Conservation (phyloP, 1,140 invertebrate genomes). For the Ladona fulva region DNA sequence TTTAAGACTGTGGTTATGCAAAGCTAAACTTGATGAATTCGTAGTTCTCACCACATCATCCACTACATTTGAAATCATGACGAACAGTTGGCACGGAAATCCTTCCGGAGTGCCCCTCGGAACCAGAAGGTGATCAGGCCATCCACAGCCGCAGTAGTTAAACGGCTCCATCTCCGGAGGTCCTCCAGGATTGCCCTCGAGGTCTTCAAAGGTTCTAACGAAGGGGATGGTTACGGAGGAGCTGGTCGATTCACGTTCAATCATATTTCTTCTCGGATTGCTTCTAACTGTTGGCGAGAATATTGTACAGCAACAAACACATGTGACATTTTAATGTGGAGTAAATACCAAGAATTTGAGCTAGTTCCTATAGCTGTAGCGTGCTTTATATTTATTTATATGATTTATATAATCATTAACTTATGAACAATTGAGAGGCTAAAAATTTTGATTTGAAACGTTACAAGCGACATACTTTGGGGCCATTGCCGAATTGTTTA, state of each 20-base stretch:
- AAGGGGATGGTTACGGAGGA: slow-evolving; percentile 57
- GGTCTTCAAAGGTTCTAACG: slow-evolving; percentile 50
- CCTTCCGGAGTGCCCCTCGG: slow-evolving; percentile 62
- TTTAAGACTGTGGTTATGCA: no score
- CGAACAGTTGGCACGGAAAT: slow-evolving; percentile 59
- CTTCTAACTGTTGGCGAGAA: slow-evolving; percentile 3
- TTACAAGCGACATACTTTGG: no score
- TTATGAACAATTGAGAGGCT: no score
- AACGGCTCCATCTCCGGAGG: slow-evolving; percentile 45
- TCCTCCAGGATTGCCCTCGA: slow-evolving; percentile 35
- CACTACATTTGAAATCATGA: slow-evolving; percentile 68
- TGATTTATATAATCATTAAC: no score
- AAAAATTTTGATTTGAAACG: no score
- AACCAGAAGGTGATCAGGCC: slow-evolving; percentile 76
- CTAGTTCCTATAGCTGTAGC: no score
- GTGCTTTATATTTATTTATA: no score
- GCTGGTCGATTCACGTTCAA: slow-evolving; percentile 43
- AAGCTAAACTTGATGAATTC: no score
- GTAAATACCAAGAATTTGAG: no score
- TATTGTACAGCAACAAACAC: no score
- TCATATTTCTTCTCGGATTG: slow-evolving; percentile 42
- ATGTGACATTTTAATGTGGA: no score
- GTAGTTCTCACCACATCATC: slow-evolving; percentile 43
- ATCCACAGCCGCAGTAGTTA: slow-evolving; percentile 78
- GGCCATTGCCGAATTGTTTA: no score